These are phyloP conservation scores for Lordiphosa andalusiaca DNA, from an alignment of 2,888 invertebrate genomes.

Conservation along the genomic window DNA sequence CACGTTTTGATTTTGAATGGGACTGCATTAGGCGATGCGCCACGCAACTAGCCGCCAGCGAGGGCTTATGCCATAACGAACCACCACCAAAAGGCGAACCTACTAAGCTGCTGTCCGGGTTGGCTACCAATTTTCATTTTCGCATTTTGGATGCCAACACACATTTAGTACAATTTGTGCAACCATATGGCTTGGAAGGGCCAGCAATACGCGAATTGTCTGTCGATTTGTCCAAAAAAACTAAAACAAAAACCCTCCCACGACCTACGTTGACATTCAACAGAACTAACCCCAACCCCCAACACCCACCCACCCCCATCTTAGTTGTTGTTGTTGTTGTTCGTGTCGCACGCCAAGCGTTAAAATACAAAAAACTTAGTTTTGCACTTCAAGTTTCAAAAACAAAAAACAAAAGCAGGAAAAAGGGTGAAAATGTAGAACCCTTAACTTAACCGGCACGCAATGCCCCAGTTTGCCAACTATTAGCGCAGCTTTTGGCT, in stretches of 20 bases:
- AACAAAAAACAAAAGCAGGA: background rate
- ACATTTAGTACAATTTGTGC: constrained; percentile 68
- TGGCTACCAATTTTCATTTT: constrained; percentile 9
- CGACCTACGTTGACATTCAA: constrained; percentile 69
- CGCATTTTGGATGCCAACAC: constrained; percentile 48
- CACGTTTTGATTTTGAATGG: constrained; percentile 74
- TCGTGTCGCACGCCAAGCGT: constrained; percentile 65
- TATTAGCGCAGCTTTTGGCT: constrained; percentile 24
- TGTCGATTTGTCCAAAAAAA: constrained; percentile 11
- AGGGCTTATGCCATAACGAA: constrained; percentile 64
- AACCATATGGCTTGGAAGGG: constrained; percentile 63
- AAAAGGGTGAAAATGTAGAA: constrained; percentile 13
- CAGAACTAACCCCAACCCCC: constrained; percentile 1
- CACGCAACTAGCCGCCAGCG: background rate
- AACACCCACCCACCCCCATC: constrained; percentile 1
- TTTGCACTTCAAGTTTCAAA: constrained; percentile 47
- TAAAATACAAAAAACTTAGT: constrained; percentile 26
- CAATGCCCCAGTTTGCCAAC: constrained; percentile 10
- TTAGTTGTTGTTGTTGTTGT: constrained; percentile 19
- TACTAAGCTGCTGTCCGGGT: constrained; percentile 21
- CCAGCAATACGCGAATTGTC: constrained; percentile 7
- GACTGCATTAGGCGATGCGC: constrained; percentile 53
- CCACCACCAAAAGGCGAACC: constrained; percentile 20
- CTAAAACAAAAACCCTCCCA: constrained; percentile 12
- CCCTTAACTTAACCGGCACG: constrained; percentile 11